These are phyloP conservation scores for Melopsittacus undulatus DNA, from an alignment of 2,797 vertebrate species.

Conservation along the genomic window DNA sequence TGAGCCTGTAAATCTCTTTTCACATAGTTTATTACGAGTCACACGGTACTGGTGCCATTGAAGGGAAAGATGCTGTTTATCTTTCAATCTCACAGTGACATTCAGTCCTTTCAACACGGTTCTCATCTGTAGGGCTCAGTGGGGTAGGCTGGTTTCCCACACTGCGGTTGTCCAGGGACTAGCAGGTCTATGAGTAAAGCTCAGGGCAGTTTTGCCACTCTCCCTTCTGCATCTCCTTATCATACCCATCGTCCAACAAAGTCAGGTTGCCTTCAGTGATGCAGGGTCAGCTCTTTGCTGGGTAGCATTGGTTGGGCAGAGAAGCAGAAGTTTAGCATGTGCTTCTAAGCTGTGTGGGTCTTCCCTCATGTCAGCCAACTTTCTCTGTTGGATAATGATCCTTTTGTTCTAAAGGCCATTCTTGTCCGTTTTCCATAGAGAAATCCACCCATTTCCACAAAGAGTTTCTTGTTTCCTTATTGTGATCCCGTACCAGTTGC, in stretches of 20 bases:
- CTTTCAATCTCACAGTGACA: background rate
- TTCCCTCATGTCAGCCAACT: background rate
- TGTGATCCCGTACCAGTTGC: background rate
- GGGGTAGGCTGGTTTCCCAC: background rate
- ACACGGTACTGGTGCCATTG: background rate
- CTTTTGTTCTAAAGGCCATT: background rate
- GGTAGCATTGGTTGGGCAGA: background rate
- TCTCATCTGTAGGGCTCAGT: slow-evolving; percentile 4
- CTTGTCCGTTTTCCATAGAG: background rate
- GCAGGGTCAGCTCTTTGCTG: background rate
- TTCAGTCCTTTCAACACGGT: background rate
- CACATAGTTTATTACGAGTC: slow-evolving; percentile 29
- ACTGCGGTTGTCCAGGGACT: background rate
- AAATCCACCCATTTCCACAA: background rate
- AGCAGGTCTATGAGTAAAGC: background rate
- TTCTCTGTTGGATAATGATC: background rate
- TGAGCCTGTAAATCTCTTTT: slow-evolving; percentile 47
- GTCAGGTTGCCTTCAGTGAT: background rate
- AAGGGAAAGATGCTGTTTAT: slow-evolving; percentile 13
- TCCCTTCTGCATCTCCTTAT: background rate
- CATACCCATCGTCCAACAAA: background rate
- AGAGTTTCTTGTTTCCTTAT: background rate
- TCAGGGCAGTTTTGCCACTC: background rate
- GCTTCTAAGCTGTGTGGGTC: background rate
- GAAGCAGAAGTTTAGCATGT: background rate